These are phyloP conservation scores for Hypsopygia costalis DNA, from an alignment of 2,888 invertebrate species.

Conservation along the genomic window DNA sequence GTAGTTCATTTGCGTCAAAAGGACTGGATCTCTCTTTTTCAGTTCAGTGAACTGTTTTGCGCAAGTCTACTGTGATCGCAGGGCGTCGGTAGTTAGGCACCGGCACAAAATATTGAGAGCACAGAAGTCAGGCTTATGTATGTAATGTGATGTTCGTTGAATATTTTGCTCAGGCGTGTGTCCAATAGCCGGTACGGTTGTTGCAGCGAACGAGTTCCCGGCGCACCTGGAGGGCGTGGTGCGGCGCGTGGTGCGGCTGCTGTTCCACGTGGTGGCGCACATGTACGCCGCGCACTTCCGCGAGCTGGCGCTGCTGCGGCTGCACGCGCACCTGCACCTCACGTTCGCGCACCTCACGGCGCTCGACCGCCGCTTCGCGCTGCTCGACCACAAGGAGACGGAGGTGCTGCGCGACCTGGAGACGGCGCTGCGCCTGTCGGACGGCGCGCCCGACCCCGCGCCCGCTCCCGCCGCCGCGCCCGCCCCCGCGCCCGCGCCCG, in stretches of 20 bases:
- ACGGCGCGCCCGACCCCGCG: conserved; percentile 42
- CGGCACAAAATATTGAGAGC: too few relatives aligned
- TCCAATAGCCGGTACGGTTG: too few relatives aligned
- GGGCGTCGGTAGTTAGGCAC: too few relatives aligned
- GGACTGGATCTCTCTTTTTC: too few relatives aligned
- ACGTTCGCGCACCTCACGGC: conserved; percentile 98
- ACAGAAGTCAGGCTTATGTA: too few relatives aligned
- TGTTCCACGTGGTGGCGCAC: conserved; percentile 99
- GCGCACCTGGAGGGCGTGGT: conserved; percentile 96
- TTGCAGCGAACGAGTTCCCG: conserved; percentile 95
- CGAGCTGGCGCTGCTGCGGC: conserved; percentile 94
- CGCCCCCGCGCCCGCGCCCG: conserved; percentile 14
- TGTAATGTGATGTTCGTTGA: too few relatives aligned
- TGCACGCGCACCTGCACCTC: conserved; percentile 98
- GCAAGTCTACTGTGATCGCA: too few relatives aligned
- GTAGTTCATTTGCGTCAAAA: too few relatives aligned
- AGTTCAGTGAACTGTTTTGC: too few relatives aligned
- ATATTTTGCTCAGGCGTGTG: too few relatives aligned
- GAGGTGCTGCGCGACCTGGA: conserved; percentile 96
- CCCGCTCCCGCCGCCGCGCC: conserved; percentile 60
- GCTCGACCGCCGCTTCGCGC: conserved; percentile 90
- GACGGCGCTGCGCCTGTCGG: conserved; percentile 86
- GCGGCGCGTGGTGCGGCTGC: conserved; percentile 96
- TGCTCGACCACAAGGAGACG: conserved; percentile 97
- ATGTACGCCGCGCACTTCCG: conserved; percentile 98